These are phyloP conservation scores for Anomalospiza imberbis DNA, from an alignment of 2,797 vertebrate species.

Conservation along the genomic window DNA sequence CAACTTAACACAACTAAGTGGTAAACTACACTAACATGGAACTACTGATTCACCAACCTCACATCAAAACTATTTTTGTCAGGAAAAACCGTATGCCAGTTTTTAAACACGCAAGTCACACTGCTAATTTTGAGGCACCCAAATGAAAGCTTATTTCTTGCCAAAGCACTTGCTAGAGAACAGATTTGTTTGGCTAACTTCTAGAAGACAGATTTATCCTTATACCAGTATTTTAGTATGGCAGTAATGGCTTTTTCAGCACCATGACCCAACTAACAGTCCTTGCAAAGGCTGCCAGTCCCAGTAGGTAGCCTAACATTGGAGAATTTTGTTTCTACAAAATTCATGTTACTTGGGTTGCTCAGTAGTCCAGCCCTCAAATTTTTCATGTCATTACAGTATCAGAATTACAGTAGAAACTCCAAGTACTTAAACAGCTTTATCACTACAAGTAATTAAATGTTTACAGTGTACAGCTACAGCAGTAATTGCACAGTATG, in stretches of 20 bases:
- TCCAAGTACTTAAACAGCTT: not conserved
- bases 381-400: not conserved
- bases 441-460: constrained; percentile 21
- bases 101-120: constrained; percentile 6
- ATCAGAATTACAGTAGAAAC: not conserved
- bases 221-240: not conserved
- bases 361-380: not conserved
- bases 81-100: not conserved
- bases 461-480: not conserved
- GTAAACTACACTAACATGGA: not conserved
- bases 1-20: not conserved
- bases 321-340: not conserved
- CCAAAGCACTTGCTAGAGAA: constrained; percentile 37
- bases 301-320: not conserved
- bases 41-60: not conserved
- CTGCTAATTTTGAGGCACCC: constrained; percentile 26
- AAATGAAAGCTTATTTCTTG: constrained; percentile 48
- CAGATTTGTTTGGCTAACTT: constrained; percentile 61
- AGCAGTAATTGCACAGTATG: not conserved
- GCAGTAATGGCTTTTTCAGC: not conserved
- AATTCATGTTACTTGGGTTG: not conserved
- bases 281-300: not conserved
- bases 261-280: not conserved
- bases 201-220: constrained; percentile 37
- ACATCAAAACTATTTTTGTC: not conserved